Evolutionary conservation across 2,797 vertebrate species (phyloP).

Genomic region (Oophaga sylvatica): DNA sequence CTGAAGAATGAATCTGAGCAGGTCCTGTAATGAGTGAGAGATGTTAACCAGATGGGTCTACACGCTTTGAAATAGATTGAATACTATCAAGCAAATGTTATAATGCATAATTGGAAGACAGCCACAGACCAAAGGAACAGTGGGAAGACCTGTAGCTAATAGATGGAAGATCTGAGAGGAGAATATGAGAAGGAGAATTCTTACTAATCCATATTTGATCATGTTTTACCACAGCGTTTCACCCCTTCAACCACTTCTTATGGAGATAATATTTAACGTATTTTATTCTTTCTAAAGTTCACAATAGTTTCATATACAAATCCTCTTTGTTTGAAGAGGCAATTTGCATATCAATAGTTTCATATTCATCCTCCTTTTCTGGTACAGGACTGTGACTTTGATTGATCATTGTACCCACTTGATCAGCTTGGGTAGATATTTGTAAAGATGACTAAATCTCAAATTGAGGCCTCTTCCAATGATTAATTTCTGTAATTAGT

Average conservation of each 20-base stretch:
- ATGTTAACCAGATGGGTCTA: conserved; percentile 17
- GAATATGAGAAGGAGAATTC: not conserved
- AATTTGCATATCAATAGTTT: not conserved
- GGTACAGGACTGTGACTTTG: not conserved
- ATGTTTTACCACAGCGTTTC: not conserved
- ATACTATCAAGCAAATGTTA: not conserved
- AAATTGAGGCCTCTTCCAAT: too few species aligned
- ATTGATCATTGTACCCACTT: not conserved
- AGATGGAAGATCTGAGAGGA: not conserved
- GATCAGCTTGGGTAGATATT: not conserved
- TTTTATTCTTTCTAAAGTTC: not conserved
- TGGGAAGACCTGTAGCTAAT: not conserved
- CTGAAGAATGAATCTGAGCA: not conserved
- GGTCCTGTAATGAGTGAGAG: not conserved
- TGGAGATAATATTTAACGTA: not conserved
- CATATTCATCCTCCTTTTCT: not conserved
- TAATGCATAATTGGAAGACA: not conserved
- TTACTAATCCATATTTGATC: not conserved
- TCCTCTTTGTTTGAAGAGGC: not conserved
- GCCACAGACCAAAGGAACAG: not conserved
- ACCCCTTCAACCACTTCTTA: not conserved
- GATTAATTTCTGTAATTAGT: too few species aligned
- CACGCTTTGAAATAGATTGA: not conserved
- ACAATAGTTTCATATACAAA: not conserved
- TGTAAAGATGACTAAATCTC: too few species aligned